Evolutionary conservation across 2,888 invertebrate species (phyloP), one percentile per base, ranked within the genome.

Genomic region (Griposia aprilina): DNA sequence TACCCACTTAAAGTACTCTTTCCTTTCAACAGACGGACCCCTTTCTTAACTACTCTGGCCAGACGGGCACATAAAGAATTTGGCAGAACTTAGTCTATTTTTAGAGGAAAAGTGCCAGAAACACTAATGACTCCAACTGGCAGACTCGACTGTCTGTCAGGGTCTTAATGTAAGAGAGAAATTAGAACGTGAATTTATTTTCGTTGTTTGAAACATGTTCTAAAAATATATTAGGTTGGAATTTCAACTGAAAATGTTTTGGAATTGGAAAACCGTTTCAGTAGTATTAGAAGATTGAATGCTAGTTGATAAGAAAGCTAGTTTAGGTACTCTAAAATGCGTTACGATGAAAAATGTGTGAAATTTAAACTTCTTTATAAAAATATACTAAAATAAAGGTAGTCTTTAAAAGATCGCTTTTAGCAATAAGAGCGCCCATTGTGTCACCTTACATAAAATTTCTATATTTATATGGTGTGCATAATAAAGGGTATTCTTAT

Each of bases 121-220:
- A 30, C 78, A 74, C 89, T 89, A 89, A 89, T 87, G 82, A 86
- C 72, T 70, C 30, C 57, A 78, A 74, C 81, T 57, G 67, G 68
- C 69, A 60, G 66, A 45, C 86, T 75, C 57, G 66, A 45, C 86
- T 75, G 84, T 80, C 83, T 77, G 45, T 87, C 74, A 66, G 23
- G n/a, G 60, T n/a, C 72, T 79, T 79, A 74, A 79, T 36, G 55
- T 62, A 62, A 50, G 20, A 59, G 41, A 57, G 67, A 74, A 68
- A 78, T 82, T 48, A 41, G 73, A 82, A 76, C 66, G 60, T 20
- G 48, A 76, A 72, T n/a, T 41, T 41, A 41, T 41, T 45, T 45
- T 10, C 0, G 45, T 45, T 74, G 48, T 73, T 85, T 26, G 2
- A 48, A 70, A 62, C 41, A 23, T 68, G 72, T 66, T 81, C 23